These are phyloP conservation scores for Ormia ochracea DNA, from an alignment of 2,888 invertebrate species.

Conservation along the genomic window DNA sequence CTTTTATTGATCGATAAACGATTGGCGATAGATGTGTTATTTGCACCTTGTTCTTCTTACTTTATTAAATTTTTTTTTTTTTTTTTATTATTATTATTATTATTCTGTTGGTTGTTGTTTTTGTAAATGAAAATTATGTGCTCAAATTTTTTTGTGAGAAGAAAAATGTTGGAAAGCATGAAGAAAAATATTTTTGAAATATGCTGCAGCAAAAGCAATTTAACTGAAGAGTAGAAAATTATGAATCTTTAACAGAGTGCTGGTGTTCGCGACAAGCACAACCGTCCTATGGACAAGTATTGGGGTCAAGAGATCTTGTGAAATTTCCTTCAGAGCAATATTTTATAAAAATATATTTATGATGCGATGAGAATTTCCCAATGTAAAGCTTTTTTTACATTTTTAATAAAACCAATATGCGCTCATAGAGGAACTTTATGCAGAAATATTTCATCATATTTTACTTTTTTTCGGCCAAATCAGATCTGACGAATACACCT, in stretches of 20 bases:
- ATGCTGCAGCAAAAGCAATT: conserved; percentile 18
- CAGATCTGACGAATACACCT: conserved; percentile 8
- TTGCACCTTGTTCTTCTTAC: conserved; percentile 36
- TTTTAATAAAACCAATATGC: neutral
- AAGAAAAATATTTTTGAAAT: neutral
- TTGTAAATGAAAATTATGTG: conserved; percentile 32
- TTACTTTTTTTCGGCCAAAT: neutral
- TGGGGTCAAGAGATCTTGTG: conserved; percentile 23
- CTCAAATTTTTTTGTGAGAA: conserved; percentile 16
- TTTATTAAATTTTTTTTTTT: neutral
- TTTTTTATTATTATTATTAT: too few species aligned
- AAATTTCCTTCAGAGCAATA: conserved; percentile 25
- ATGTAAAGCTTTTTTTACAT: conserved; percentile 48
- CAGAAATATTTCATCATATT: too few species aligned
- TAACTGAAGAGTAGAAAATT: neutral
- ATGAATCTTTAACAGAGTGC: neutral
- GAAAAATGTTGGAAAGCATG: neutral
- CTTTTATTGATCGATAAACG: conserved; percentile 56
- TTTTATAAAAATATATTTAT: conserved; percentile 18
- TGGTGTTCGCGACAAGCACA: conserved; percentile 6
- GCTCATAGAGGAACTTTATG: neutral
- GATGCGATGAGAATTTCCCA: conserved; percentile 46
- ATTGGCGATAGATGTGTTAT: conserved; percentile 46
- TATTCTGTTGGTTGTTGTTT: too few species aligned
- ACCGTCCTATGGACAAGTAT: conserved; percentile 15